Percentiles rank a stretch among this genome's conserved stretches.
Conservation (phyloP, 2,113 vertebrate species). For the Dipodomys merriami region DNA sequence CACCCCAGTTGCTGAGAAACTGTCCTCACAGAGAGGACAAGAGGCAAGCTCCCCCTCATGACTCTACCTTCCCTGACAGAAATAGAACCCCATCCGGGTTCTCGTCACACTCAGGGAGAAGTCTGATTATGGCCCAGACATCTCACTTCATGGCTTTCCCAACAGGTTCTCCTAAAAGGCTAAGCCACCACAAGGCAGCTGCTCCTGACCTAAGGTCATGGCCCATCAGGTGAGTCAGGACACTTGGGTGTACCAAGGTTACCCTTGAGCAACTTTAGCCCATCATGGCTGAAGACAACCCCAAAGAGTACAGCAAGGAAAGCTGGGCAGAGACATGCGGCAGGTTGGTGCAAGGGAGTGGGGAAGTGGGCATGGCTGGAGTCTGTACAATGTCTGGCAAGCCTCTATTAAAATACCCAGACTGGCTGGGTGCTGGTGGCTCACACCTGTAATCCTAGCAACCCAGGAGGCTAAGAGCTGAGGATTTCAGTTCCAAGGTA, state of each 20-base stretch:
- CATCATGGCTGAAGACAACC: not conserved
- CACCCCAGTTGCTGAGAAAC: not conserved
- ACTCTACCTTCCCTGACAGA: not conserved
- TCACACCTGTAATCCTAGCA: too few relatives aligned
- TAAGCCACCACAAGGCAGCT: not conserved
- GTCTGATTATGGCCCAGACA: not conserved
- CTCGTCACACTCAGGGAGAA: not conserved
- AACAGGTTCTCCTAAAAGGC: not conserved
- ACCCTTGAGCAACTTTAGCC: not conserved
- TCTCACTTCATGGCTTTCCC: not conserved
- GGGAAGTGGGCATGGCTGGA: not conserved
- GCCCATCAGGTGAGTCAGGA: not conserved
- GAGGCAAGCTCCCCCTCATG: not conserved
- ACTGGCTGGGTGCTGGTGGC: not conserved
- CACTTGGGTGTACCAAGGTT: fast-evolving
- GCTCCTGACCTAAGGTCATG: not conserved
- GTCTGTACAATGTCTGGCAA: not conserved
- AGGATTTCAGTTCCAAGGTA: too few relatives aligned
- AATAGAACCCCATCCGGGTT: not conserved
- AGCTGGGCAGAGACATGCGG: not conserved
- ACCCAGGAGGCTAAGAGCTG: too few relatives aligned
- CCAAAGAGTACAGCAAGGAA: not conserved
- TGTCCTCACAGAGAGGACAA: not conserved
- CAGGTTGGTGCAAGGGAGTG: too few relatives aligned
- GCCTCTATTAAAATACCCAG: not conserved